Evolutionary conservation across 2,888 invertebrate genomes (phyloP).

Genomic region (Cephus runcator): DNA sequence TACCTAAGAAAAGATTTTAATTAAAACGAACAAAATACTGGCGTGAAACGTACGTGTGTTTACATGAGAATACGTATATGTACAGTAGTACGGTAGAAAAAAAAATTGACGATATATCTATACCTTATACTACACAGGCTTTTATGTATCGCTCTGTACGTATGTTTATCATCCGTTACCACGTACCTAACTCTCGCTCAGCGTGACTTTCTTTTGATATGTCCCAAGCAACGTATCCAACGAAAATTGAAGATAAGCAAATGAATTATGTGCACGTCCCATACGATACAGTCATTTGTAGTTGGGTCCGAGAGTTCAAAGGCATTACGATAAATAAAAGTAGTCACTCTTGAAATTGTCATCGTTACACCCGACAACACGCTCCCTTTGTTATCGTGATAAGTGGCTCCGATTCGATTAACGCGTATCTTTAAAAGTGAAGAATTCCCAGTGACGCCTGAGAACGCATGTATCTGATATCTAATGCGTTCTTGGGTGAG

Average conservation of each 20-base stretch:
- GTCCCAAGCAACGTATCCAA: background rate
- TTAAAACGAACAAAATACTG: background rate
- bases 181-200: background rate
- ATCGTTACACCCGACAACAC: background rate
- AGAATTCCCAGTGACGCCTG: background rate
- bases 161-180: background rate
- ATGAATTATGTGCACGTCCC: background rate
- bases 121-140: no score
- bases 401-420: background rate
- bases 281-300: background rate
- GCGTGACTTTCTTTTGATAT: background rate
- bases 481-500: background rate
- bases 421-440: background rate
- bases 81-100: background rate
- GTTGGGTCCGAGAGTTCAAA: background rate
- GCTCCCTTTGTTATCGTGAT: background rate
- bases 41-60: background rate
- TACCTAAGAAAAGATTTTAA: background rate
- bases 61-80: background rate
- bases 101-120: background rate
- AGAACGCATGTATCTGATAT: background rate
- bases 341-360: background rate
- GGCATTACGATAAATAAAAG: background rate
- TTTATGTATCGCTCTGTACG: background rate
- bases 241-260: background rate